phyloP scores from a whole-genome alignment of 2,888 invertebrate genomes.

The Polylopha cassiicola region DNA sequence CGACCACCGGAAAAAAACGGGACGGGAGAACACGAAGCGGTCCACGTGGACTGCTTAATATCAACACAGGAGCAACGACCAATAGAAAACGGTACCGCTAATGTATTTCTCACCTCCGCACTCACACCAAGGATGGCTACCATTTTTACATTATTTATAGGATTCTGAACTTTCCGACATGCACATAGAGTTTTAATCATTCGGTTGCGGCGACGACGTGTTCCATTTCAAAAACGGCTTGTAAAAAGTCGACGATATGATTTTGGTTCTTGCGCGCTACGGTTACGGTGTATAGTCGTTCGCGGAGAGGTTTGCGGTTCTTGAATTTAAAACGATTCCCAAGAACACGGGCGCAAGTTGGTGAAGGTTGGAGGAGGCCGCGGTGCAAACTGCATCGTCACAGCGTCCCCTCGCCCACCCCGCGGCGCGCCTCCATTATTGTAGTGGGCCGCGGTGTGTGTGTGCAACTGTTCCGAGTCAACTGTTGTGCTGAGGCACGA shows the following conservation, averaged over 20 bases:
- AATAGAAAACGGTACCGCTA: constrained; percentile 77
- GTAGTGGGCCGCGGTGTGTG: constrained; percentile 45
- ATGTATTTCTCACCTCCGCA: constrained; percentile 79
- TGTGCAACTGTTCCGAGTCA: constrained; percentile 63
- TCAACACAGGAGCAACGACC: constrained; percentile 77
- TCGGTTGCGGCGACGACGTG: constrained; percentile 37
- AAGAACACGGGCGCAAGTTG: constrained; percentile 75
- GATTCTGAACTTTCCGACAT: constrained; percentile 55
- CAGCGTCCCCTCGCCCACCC: constrained; percentile 43
- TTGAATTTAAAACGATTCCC: constrained; percentile 77
- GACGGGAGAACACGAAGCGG: constrained; percentile 70
- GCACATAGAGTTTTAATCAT: constrained; percentile 55
- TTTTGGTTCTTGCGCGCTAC: constrained; percentile 46
- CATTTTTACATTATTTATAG: constrained; percentile 56
- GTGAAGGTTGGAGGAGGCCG: constrained; percentile 75
- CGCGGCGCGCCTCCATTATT: constrained; percentile 52
- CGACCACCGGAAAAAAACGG: constrained; percentile 69
- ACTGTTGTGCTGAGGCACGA: constrained; percentile 68
- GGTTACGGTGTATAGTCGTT: constrained; percentile 48
- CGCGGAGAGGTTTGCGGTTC: constrained; percentile 63
- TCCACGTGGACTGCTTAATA: constrained; percentile 77
- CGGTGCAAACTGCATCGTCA: constrained; percentile 76
- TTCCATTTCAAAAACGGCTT: constrained; percentile 61
- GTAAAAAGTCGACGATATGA: constrained; percentile 45
- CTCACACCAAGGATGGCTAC: constrained; percentile 69